Percentiles rank a stretch among this genome's conserved stretches.
Conservation (phyloP, 2,888 invertebrate species). For the Nudaria mundana region DNA sequence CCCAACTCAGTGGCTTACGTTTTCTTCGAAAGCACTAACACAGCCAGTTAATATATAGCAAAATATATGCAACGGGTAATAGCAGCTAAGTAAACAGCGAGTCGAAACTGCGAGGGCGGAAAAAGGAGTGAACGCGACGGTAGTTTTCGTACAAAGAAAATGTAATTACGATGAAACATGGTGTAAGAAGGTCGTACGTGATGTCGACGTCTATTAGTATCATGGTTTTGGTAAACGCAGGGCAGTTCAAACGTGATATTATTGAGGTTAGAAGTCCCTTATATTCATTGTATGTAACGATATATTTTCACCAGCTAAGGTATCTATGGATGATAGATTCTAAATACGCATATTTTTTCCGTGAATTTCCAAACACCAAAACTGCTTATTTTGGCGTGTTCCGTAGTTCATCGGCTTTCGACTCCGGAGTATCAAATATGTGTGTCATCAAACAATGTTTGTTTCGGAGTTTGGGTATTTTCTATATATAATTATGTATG, state of each 20-base stretch:
- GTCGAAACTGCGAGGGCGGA: conserved; percentile 17
- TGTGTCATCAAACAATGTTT: too few species aligned
- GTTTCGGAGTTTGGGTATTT: too few species aligned
- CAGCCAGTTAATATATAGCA: conserved; percentile 8
- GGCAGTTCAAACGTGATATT: neutral
- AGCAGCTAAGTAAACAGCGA: conserved; percentile 10
- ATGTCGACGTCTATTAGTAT: conserved; percentile 6
- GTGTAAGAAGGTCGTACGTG: conserved; percentile 25
- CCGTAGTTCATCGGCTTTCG: too few species aligned
- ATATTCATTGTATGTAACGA: neutral
- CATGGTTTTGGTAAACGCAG: neutral
- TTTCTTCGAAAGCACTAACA: conserved; percentile 5
- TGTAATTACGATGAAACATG: conserved; percentile 45
- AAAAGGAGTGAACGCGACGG: conserved; percentile 20
- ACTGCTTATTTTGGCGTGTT: neutral
- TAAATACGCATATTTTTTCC: neutral
- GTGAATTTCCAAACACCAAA: neutral
- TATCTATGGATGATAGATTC: neutral
- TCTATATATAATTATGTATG: too few species aligned
- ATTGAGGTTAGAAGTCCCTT: neutral
- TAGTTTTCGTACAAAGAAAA: conserved; percentile 39
- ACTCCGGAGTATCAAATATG: too few species aligned
- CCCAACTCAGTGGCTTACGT: neutral
- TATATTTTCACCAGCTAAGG: neutral
- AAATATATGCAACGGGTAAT: conserved; percentile 14